Base-by-base conservation (phyloP, 2,888 invertebrate genomes). In the Camptogramma bilineatum region DNA sequence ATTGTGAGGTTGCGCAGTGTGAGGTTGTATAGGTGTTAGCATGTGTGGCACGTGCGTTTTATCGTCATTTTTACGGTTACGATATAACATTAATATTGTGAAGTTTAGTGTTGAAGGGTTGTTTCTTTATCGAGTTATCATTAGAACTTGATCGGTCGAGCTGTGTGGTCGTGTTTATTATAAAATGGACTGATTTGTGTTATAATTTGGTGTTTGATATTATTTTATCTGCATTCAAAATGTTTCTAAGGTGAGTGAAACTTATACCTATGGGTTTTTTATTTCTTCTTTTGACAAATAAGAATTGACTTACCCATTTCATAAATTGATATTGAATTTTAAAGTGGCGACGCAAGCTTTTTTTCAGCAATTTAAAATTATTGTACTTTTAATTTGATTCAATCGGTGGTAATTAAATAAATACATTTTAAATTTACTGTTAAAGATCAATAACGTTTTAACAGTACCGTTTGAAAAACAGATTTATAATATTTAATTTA, bases 41-140 rank as follows among this genome's bases (percentile, higher is more conserved):
- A 91, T 91, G 91, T 83, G 73, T 74, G 79, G 76, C 91, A 90
- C 91, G 92, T 90, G 92, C 86, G 66, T 78, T 86, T 88, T 88
- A 90, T 88, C 75, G 86, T 83, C 85, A 82, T 83, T 89, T 91
- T 92, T 91, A 92, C 86, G 82, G 85, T 79, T 82, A 73, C 81
- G 82, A 83, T 86, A 86, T 90, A 86, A 88, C 86, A 85, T 84
- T 86, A 85, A 85, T 86, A 84, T 86, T 84, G 88, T 91, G 88
- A 84, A 82, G 84, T 87, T 86, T 81, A 78, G 84, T 86, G 84
- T 66, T 81, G 81, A 85, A 88, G 90, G 91, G 87, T 86, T 86
- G 87, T 88, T 84, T 76, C 73, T 75, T 84, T 85, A 87, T 89
- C 88, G 77, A 87, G 80, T 79, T 80, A 86, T 90, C 90, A 91